Conservation (phyloP, 2,797 vertebrate species). For the Crenichthys baileyi region DNA sequence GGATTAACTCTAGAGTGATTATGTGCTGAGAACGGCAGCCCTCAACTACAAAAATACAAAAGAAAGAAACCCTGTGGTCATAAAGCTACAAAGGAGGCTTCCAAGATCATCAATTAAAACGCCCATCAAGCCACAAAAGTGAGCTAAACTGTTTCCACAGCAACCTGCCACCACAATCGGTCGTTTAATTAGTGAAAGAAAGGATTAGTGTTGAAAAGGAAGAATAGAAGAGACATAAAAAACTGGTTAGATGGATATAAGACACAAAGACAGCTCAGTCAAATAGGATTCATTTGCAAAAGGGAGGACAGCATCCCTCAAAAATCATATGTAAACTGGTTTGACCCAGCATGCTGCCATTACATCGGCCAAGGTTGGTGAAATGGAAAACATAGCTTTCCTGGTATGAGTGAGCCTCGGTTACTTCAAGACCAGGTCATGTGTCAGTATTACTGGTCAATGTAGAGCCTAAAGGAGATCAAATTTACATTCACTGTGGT, state of each 20-base stretch:
- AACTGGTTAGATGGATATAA: conserved; percentile 27
- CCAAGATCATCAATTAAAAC: conserved; percentile 46
- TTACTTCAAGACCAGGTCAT: background rate
- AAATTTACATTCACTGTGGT: background rate
- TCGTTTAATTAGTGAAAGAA: conserved; percentile 14
- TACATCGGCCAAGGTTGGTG: background rate
- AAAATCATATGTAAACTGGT: conserved; percentile 35
- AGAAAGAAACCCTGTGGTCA: background rate
- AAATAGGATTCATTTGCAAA: conserved; percentile 48
- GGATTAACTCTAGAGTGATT: background rate
- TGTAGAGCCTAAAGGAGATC: conserved; percentile 11
- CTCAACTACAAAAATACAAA: background rate
- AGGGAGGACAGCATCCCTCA: background rate
- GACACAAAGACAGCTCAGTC: conserved; percentile 40
- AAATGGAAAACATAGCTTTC: background rate
- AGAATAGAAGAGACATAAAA: conserved; percentile 6
- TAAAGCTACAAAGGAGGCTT: conserved; percentile 17
- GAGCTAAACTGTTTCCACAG: conserved; percentile 51
- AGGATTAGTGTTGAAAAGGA: conserved; percentile 29
- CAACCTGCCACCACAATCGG: conserved; percentile 45
- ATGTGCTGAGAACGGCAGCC: background rate
- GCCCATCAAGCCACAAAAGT: conserved; percentile 26
- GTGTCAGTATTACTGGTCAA: conserved; percentile 4
- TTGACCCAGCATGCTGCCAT: conserved; percentile 20
- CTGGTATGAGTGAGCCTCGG: background rate